These are phyloP conservation scores for Acleris cristana DNA, from an alignment of 2,888 invertebrate species.

Conservation along the genomic window DNA sequence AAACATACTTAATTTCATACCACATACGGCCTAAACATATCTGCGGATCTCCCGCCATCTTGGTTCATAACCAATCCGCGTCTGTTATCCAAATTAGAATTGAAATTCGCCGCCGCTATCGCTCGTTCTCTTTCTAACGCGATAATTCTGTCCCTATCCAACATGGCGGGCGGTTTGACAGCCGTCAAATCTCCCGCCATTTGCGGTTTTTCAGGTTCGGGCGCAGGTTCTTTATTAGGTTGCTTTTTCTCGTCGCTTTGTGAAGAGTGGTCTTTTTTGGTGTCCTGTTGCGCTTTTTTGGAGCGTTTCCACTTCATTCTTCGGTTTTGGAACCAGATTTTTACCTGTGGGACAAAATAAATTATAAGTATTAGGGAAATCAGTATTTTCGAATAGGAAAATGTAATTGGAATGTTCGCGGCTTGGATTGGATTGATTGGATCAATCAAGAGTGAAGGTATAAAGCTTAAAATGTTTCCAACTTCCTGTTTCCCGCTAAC, in stretches of 20 bases:
- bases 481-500: too few species aligned
- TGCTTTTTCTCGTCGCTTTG: slow-evolving; percentile 69
- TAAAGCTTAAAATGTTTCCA: too few species aligned
- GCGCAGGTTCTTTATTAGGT: slow-evolving; percentile 58
- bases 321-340: slow-evolving; percentile 99
- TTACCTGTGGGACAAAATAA: slow-evolving; percentile 87
- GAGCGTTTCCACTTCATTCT: slow-evolving; percentile 99
- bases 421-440: too few species aligned
- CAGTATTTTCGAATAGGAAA: not conserved
- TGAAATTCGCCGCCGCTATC: slow-evolving; percentile 79
- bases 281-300: slow-evolving; percentile 96
- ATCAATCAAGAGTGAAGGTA: too few species aligned
- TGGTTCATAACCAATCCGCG: slow-evolving; percentile 75
- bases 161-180: slow-evolving; percentile 74
- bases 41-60: slow-evolving; percentile 74
- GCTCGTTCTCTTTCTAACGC: slow-evolving; percentile 76
- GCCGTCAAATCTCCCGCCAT: slow-evolving; percentile 75
- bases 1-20: slow-evolving; percentile 74
- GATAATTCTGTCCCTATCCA: slow-evolving; percentile 79
- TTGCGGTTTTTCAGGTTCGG: slow-evolving; percentile 65
- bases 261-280: slow-evolving; percentile 79
- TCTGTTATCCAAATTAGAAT: slow-evolving; percentile 78
- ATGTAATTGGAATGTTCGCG: not conserved
- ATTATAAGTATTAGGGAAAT: not conserved
- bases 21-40: slow-evolving; percentile 82